Evolutionary conservation across 1,140 invertebrate species (phyloP).

Genomic region (Pachypsylla venusta): DNA sequence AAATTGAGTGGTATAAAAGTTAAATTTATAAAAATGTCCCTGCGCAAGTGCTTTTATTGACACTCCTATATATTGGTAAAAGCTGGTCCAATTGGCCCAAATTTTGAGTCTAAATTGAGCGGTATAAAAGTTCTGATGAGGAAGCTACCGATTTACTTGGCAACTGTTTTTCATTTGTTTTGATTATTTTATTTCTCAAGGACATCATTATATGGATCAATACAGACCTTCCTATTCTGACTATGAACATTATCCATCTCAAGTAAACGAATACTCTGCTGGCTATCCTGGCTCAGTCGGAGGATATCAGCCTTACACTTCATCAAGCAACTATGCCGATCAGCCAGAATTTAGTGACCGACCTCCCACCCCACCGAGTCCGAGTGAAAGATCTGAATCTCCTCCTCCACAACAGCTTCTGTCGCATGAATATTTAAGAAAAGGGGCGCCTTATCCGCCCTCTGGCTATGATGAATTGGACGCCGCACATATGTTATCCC

Average conservation of each 20-base stretch:
- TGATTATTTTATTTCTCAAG: conserved; percentile 18
- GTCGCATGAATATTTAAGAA: conserved; percentile 35
- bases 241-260: conserved; percentile 37
- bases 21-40: no score
- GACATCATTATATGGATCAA: conserved; percentile 23
- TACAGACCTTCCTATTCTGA: conserved; percentile 37
- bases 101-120: no score
- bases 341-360: conserved; percentile 33
- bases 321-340: conserved; percentile 28
- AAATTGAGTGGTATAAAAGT: no score
- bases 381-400: conserved; percentile 43
- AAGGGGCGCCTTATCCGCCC: conserved; percentile 38
- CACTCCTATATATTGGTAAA: no score
- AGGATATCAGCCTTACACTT: conserved; percentile 24
- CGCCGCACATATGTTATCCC: conserved; percentile 39
- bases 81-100: no score
- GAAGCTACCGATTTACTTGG: no score
- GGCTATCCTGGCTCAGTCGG: conserved; percentile 28
- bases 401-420: conserved; percentile 37
- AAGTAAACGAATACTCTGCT: conserved; percentile 24
- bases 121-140: no score
- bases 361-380: conserved; percentile 39
- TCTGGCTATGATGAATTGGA: conserved; percentile 50
- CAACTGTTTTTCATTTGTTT: no score
- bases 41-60: no score